phyloP scores from a whole-genome alignment of 1,140 invertebrate genomes.

The Babylonia areolata region DNA sequence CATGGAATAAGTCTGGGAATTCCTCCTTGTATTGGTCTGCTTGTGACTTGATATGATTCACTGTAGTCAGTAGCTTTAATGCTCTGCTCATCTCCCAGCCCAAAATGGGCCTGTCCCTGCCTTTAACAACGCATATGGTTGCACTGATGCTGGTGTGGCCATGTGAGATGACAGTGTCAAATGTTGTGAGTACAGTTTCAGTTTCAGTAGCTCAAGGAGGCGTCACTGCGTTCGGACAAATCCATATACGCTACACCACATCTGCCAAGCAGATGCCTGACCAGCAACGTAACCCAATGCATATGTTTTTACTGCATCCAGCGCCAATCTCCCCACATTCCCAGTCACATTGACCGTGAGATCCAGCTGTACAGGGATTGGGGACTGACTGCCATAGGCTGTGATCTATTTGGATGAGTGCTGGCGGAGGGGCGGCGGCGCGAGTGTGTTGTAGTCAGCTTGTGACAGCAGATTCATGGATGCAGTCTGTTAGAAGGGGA shows the following conservation, averaged over 20 bases:
- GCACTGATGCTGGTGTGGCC: not conserved
- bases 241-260: too few species aligned
- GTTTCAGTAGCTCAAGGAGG: too few species aligned
- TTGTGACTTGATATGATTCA: not conserved
- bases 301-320: too few species aligned
- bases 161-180: not conserved
- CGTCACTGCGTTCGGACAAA: too few species aligned
- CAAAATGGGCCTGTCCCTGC: not conserved
- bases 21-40: not conserved
- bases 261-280: too few species aligned
- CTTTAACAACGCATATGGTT: not conserved
- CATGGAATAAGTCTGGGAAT: not conserved
- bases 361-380: slow-evolving; percentile 1
- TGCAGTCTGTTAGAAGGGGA: slow-evolving; percentile 10
- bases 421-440: not conserved
- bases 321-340: not conserved
- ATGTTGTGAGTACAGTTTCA: too few species aligned
- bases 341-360: not conserved
- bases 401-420: not conserved
- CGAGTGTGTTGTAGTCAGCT: not conserved
- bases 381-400: not conserved
- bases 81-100: not conserved
- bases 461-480: not conserved
- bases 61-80: not conserved
- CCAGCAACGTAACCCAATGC: too few species aligned